Base-by-base conservation (phyloP, 1,140 invertebrate species). In the Forficula auricularia region DNA sequence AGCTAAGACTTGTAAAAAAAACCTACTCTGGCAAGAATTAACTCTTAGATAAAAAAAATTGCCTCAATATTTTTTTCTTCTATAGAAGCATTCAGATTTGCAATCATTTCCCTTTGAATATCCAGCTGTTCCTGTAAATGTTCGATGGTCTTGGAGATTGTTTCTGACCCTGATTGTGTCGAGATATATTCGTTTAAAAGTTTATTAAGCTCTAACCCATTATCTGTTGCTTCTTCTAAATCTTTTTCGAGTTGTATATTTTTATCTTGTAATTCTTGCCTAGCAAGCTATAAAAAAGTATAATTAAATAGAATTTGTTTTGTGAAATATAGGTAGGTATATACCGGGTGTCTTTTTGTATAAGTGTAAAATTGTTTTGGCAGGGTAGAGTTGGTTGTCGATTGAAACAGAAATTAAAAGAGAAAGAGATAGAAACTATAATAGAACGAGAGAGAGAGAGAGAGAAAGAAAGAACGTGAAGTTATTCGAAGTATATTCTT, bases 151-250 rank as follows among this genome's bases (percentile, higher is more conserved):
- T 55, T 49, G 20, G 59, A 53, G 19, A 63, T 48, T 9, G 55
- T 49, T 36, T 61, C 52, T 15, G 60, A 57, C 31, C 62, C 55
- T 45, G 52, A 60, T 56, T 66, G 54, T 15, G 57, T 53, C 9
- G 55, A 49, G 38, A 79, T 58, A 45, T 77, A 64, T 54, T 79
- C 75, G 2, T 70, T 63, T 12, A 80, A 53, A 65, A 75, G 49
- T 47, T 57, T 52, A 52, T 64, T 61, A 44, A 64, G 48, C 45
- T 67, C 63, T 38, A 59, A 48, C 15, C 61, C 55, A 22, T 56
- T 53, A 38, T 65, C 60, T 20, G 58, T 54, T 36, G 63, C 60
- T 40, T 57, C 57, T 20, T 61, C 53, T 20, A 65, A 50, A 51
- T 60, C 59, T 47, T 63, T 60, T 33, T 62, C 54, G 33, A 65